Percentiles rank a stretch among this genome's conserved stretches.
Evolutionary conservation across 92 coral and sea anemone genomes (phyloP).

Genomic region (Heliopora coerulea): DNA sequence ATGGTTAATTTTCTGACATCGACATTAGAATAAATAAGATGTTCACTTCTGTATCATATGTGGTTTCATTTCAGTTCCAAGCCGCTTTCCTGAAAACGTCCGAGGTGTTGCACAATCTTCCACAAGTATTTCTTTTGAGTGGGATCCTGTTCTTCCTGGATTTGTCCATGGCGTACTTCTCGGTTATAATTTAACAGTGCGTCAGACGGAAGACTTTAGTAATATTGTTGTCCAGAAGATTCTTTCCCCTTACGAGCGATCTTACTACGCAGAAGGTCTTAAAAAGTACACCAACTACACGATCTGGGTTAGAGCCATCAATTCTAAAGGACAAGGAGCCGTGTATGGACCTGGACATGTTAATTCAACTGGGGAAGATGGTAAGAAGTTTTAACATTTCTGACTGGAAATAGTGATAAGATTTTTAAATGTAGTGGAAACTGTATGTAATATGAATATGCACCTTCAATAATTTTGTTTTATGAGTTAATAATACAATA

Average conservation of each 20-base stretch:
- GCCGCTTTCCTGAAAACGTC: slow-evolving; percentile 26
- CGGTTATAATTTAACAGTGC: slow-evolving; percentile 15
- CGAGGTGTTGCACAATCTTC: slow-evolving; percentile 20
- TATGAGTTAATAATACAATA: too few relatives aligned
- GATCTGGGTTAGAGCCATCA: slow-evolving; percentile 26
- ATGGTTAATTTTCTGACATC: too few relatives aligned
- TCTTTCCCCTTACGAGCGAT: background rate
- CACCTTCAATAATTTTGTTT: too few relatives aligned
- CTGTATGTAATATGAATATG: too few relatives aligned
- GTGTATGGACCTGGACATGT: slow-evolving; percentile 20
- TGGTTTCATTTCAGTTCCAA: slow-evolving; percentile 12
- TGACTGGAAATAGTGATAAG: background rate
- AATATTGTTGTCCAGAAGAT: background rate
- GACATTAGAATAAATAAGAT: too few relatives aligned
- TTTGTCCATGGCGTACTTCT: slow-evolving; percentile 23
- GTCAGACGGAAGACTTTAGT: background rate
- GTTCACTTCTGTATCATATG: too few relatives aligned
- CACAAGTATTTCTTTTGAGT: slow-evolving; percentile 30
- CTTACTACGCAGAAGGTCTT: slow-evolving; percentile 22
- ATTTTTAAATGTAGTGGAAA: too few relatives aligned
- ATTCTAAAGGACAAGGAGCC: slow-evolving; percentile 16
- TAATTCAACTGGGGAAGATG: slow-evolving; percentile 32
- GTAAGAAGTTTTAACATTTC: background rate
- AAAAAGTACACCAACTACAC: slow-evolving; percentile 34
- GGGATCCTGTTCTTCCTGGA: slow-evolving; percentile 23